Evolutionary conservation across 1,140 invertebrate species (phyloP).

Genomic region (Zophobas atratus): DNA sequence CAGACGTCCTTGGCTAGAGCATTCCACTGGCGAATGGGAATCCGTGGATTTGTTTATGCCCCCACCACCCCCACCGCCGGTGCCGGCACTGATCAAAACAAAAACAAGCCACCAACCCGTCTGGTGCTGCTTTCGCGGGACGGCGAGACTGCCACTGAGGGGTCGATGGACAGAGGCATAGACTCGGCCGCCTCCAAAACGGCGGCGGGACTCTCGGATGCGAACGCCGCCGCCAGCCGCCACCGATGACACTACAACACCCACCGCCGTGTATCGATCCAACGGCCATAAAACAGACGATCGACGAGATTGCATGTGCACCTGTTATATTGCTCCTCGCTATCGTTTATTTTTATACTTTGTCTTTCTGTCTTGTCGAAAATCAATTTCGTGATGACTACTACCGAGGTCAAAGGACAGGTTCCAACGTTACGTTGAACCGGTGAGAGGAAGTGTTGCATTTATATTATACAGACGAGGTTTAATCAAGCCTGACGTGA

Average conservation of each 20-base stretch:
- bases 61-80: conserved; percentile 51
- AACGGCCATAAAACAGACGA: conserved; percentile 8
- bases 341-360: not conserved
- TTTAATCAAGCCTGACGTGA: too few species aligned
- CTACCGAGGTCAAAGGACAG: too few species aligned
- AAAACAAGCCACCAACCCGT: conserved; percentile 58
- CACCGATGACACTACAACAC: not conserved
- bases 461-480: too few species aligned
- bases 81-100: conserved; percentile 54
- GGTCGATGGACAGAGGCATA: conserved; percentile 40
- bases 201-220: not conserved
- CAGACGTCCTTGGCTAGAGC: conserved; percentile 47
- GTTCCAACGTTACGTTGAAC: too few species aligned
- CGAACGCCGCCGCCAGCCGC: conserved; percentile 11
- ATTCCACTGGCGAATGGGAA: conserved; percentile 51
- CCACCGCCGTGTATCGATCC: not conserved
- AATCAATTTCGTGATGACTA: too few species aligned
- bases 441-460: too few species aligned
- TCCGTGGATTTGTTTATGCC: conserved; percentile 59
- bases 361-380: not conserved
- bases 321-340: not conserved
- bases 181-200: not conserved
- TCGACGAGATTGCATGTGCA: conserved; percentile 13
- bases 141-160: conserved; percentile 37
- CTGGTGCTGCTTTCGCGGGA: conserved; percentile 19